Evolutionary conservation across 2,888 invertebrate genomes (phyloP), one percentile per base, ranked within the genome.

Genomic region (Onthophagus sagittarius): DNA sequence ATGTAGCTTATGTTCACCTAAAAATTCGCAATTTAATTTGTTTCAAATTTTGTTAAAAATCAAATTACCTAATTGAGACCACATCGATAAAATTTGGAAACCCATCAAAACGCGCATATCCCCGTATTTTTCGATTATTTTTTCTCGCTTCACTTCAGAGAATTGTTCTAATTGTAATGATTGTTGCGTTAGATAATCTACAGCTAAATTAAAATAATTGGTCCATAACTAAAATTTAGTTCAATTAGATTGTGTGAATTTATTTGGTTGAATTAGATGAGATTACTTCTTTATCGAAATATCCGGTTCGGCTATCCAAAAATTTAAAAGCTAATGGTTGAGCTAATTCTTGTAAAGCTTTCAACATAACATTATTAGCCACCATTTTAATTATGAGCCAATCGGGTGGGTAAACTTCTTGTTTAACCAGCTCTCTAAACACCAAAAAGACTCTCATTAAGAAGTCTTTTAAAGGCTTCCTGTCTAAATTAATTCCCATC

Each of bases 71-170:
- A 97, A 87, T 80, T 94, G 92, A 32, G 93, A 94, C 97, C 97
- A 98, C 87, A 96, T 94, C 15, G 94, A 93, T 7, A 97, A 88
- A 78, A 98, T 94, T 82, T 97, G 95, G 82, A 95, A 92, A 32
- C 96, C 97, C 91, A 98, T 97, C 13, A 93, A 88, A 1, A 97
- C 95, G 72, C 98, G 89, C 97, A 97, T 95, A 81, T 97, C 95
- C 0, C 93, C 93, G 81, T 95, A 94, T 73, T 91, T 92, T 80
- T 93, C 92, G 13, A 93, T 87, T 73, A 94, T 91, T 84, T 93
- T 93, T 75, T 93, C 90, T 0, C 92, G 86, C 81, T 95, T 95
- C 1, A 92, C 92, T 77, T 92, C 92, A n/a, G 93, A 91, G 83
- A 94, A 94, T 77, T 90, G 91, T 81, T 95, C 94, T 73, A 95